Evolutionary conservation across 2,888 invertebrate genomes (phyloP), one percentile per base, ranked within the genome.

Genomic region (Stenurella melanura): DNA sequence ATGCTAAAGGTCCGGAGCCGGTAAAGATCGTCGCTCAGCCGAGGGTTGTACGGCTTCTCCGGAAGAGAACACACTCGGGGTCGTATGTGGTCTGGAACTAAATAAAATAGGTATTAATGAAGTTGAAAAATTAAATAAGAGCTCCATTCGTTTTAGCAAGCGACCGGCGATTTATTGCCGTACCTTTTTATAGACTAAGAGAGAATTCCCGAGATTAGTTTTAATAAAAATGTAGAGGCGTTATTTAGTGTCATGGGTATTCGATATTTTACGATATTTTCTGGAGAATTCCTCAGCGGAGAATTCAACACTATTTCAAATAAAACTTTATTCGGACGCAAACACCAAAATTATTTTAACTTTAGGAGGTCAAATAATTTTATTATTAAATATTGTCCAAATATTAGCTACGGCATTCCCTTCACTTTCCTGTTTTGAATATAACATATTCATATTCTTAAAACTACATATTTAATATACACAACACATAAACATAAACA

Each of bases 41-140:
- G 92, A 17, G 96, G 96, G 90, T 96, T 96, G 91, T 96, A 96
- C 0, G 96, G 94, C 87, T 96, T 95, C 90, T 96, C 96, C 0
- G 96, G 96, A 57, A 96, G 90, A 17, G 96, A 96, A 89, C 96
- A 96, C 0, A 96, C 96, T 3, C 96, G 92, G 0, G 96, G 96
- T 30, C 96, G 90, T 75, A 95, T 93, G 88, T 96, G 96, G 88
- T 96, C 96, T 78, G 96, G 95, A 83, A 96, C 96, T 96, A 58
- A 66, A 70, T 26, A 61, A 60, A 69, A 68, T 21, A 56, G 56
- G 50, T 19, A 50, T 54, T 68, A 56, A 56, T 56, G 67, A 56
- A 54, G 17, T 21, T 67, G 50, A 54, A 26, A 67, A 67, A 67
- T 67, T 50, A 54, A 50, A 67, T 54, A 54, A 26, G 17, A 34